A percentile compares a stretch with the other conserved stretches of the same genome.
These are phyloP conservation scores for Antheraea assamensis DNA, from an alignment of 2,888 invertebrate genomes.

Conservation along the genomic window DNA sequence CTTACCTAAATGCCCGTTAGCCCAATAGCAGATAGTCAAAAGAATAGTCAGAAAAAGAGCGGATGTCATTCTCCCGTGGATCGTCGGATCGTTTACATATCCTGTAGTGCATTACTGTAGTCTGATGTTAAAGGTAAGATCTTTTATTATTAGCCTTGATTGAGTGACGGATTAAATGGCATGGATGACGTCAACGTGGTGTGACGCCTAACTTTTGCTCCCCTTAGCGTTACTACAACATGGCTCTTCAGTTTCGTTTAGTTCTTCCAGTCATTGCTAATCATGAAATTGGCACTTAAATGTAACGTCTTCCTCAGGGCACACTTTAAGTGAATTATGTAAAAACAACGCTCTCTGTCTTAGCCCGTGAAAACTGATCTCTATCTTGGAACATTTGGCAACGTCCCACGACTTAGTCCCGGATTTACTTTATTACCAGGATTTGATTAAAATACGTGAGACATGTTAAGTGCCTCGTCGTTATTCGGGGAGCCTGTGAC, in stretches of 20 bases:
- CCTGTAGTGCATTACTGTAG: too few relatives aligned
- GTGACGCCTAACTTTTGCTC: too few relatives aligned
- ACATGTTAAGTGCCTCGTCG: conserved; percentile 23
- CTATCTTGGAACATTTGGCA: conserved; percentile 13
- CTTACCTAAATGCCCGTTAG: too few relatives aligned
- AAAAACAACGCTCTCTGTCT: background rate
- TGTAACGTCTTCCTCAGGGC: background rate
- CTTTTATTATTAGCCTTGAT: too few relatives aligned
- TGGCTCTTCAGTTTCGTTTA: too few relatives aligned
- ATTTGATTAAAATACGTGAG: conserved; percentile 24
- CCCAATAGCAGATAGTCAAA: too few relatives aligned
- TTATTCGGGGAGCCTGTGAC: conserved; percentile 16
- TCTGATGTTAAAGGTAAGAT: too few relatives aligned
- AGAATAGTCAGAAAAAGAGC: too few relatives aligned
- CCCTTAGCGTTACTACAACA: background rate
- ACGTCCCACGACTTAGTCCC: conserved; percentile 8
- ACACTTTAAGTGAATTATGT: background rate
- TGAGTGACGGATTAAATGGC: too few relatives aligned
- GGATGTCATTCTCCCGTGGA: too few relatives aligned
- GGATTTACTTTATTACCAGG: conserved; percentile 13
- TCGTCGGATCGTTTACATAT: too few relatives aligned
- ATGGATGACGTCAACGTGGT: too few relatives aligned
- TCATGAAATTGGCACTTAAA: background rate
- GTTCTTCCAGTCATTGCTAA: background rate
- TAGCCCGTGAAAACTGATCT: conserved; percentile 7